Evolutionary conservation across 1,140 invertebrate species (phyloP).

Genomic region (Lepidurus couesii): DNA sequence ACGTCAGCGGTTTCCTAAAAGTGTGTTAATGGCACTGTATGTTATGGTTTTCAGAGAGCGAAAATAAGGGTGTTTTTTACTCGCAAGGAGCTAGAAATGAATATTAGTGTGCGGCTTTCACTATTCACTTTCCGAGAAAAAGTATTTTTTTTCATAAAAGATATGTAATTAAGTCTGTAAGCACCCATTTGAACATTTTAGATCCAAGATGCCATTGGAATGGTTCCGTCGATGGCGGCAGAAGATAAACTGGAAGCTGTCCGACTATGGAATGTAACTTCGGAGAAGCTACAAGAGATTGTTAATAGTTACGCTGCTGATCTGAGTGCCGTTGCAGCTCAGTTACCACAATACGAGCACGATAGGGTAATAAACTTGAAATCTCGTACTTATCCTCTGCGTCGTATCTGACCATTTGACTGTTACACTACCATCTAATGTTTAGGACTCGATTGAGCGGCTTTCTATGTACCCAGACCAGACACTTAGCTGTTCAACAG

Average conservation of each 20-base stretch:
- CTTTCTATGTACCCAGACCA: background rate
- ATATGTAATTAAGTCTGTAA: background rate
- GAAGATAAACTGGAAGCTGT: slow-evolving; percentile 42
- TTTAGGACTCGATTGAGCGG: background rate
- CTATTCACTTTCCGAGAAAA: background rate
- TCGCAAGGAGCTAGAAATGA: too few species aligned
- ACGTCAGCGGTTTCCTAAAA: too few species aligned
- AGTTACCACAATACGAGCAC: slow-evolving; percentile 36
- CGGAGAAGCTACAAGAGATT: slow-evolving; percentile 43
- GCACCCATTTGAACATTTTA: slow-evolving; percentile 29
- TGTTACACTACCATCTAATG: background rate
- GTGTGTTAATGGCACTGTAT: too few species aligned
- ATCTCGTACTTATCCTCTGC: background rate
- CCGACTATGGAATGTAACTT: slow-evolving; percentile 43
- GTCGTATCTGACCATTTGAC: background rate
- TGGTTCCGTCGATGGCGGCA: slow-evolving; percentile 41
- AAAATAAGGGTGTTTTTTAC: too few species aligned
- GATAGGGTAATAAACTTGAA: background rate
- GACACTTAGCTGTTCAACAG: background rate
- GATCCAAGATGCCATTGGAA: slow-evolving; percentile 42
- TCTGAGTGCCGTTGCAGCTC: slow-evolving; percentile 39
- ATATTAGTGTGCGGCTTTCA: too few species aligned
- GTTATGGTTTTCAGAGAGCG: too few species aligned
- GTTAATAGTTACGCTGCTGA: slow-evolving; percentile 41
- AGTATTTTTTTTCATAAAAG: background rate